phyloP scores from a whole-genome alignment of 2,888 invertebrate genomes.

The Electrophaes corylata region DNA sequence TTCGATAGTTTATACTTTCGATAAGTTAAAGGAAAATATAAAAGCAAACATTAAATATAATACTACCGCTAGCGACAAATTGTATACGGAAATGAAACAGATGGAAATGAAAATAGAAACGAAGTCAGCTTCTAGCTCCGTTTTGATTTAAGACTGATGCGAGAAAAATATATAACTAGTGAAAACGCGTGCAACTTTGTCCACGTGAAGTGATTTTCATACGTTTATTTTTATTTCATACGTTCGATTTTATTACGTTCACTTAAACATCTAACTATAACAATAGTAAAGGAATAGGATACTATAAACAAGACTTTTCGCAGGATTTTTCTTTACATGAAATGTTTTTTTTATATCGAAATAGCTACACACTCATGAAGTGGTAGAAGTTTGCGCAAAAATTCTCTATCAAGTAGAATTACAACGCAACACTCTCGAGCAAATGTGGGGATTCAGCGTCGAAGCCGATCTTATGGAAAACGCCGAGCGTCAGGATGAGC shows the following conservation, averaged over 20 bases:
- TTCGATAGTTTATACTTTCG: conserved; percentile 7
- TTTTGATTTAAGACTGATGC: background rate
- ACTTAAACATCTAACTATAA: background rate
- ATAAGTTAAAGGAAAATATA: conserved; percentile 9
- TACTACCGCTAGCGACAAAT: background rate
- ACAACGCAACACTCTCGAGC: conserved; percentile 94
- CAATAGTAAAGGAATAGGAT: background rate
- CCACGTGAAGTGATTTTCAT: too few relatives aligned
- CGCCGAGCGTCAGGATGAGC: conserved; percentile 97
- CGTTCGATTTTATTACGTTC: background rate
- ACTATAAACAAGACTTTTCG: background rate
- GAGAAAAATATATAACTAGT: background rate
- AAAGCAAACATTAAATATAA: conserved; percentile 9
- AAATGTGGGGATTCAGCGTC: conserved; percentile 99
- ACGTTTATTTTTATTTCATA: too few relatives aligned
- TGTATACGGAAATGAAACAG: background rate
- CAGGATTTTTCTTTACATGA: background rate
- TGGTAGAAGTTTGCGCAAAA: conserved; percentile 98
- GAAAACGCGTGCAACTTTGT: too few relatives aligned
- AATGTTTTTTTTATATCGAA: conserved; percentile 16
- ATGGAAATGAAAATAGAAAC: conserved; percentile 8
- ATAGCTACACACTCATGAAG: conserved; percentile 96
- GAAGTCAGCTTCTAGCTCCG: background rate
- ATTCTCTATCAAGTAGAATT: conserved; percentile 98
- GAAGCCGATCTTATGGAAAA: conserved; percentile 99